A percentile compares a stretch with the other conserved stretches of the same genome.
Evolutionary conservation across 2,888 invertebrate species (phyloP).

Genomic region (Leptinotarsa rubiginosa): DNA sequence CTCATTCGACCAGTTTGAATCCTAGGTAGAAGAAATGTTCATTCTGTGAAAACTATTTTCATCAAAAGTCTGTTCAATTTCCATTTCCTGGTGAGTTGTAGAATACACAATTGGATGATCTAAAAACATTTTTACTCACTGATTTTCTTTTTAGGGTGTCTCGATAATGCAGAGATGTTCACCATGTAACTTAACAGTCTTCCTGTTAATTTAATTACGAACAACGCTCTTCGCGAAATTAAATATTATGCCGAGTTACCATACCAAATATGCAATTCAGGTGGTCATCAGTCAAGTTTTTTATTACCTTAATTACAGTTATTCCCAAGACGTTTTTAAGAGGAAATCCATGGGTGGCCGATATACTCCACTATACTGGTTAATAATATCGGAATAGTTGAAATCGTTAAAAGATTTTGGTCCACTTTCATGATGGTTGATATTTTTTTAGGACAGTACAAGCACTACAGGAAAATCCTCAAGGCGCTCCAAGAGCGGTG

Average conservation of each 20-base stretch:
- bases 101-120: too few species aligned
- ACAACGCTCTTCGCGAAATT: background rate
- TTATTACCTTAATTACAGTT: constrained; percentile 2
- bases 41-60: too few species aligned
- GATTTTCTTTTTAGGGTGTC: too few species aligned
- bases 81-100: too few species aligned
- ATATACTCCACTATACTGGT: background rate
- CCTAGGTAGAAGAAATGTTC: too few species aligned
- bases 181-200: background rate
- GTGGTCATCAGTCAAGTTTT: constrained; percentile 9
- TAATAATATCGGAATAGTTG: background rate
- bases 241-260: background rate
- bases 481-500: too few species aligned
- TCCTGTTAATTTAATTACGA: background rate
- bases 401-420: background rate
- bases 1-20: too few species aligned
- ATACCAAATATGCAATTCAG: constrained; percentile 2
- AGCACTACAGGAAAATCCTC: too few species aligned
- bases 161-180: background rate
- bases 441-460: too few species aligned
- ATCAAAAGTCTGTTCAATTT: too few species aligned
- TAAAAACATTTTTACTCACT: too few species aligned
- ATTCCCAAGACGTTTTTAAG: background rate
- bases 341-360: background rate
- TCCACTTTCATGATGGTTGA: too few species aligned